These are phyloP conservation scores for Typhlichthys eigenmanni DNA, from an alignment of 2,797 vertebrate species.

Conservation along the genomic window DNA sequence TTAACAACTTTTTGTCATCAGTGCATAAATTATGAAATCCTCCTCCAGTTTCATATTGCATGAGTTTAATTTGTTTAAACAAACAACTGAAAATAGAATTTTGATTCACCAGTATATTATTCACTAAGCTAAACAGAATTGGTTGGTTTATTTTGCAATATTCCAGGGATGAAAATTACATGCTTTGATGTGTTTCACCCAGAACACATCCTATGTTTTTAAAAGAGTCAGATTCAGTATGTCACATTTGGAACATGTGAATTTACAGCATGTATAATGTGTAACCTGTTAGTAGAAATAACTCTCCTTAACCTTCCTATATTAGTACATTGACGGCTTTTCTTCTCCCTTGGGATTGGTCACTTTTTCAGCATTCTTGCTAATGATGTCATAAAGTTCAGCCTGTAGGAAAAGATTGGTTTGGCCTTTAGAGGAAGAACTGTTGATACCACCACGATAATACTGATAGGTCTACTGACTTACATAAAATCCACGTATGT, in stretches of 20 bases:
- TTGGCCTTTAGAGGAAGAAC: neutral
- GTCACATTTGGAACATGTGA: conserved; percentile 87
- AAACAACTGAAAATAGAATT: neutral
- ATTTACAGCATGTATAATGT: conserved; percentile 81
- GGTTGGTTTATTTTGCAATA: too few species aligned
- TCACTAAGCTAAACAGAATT: neutral
- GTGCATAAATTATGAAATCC: conserved; percentile 17
- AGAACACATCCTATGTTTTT: neutral
- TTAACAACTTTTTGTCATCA: neutral
- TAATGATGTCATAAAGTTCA: conserved; percentile 88
- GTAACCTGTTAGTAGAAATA: conserved; percentile 29
- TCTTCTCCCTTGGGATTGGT: conserved; percentile 92
- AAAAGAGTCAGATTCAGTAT: conserved; percentile 74
- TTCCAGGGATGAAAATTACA: too few species aligned
- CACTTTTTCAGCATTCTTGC: conserved; percentile 88
- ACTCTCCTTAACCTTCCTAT: neutral
- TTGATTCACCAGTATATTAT: neutral
- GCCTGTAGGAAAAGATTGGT: conserved; percentile 62
- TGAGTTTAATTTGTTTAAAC: conserved; percentile 11
- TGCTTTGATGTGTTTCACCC: neutral
- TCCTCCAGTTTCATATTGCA: conserved; percentile 9
- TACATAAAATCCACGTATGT: conserved; percentile 88
- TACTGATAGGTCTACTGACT: conserved; percentile 45
- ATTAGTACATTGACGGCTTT: conserved; percentile 91
- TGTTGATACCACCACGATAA: neutral